Conservation (phyloP, 2,797 vertebrate species). For the Percopsis omiscomaycus region DNA sequence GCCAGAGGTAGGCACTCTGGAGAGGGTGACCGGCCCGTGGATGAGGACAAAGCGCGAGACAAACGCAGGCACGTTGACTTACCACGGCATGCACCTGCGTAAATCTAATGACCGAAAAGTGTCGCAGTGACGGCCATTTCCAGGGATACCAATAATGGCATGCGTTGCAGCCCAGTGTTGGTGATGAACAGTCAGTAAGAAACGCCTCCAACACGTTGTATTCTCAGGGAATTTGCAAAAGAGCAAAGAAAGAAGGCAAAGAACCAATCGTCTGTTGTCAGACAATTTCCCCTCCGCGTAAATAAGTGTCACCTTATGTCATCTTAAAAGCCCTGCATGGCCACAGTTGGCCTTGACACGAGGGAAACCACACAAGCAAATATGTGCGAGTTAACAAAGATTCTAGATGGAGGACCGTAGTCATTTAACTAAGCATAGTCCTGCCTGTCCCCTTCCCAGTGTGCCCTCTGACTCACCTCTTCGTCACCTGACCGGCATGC, state of each 20-base stretch:
- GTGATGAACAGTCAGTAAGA: too few species aligned
- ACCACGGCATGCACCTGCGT: slow-evolving; percentile 28
- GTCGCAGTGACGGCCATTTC: slow-evolving; percentile 17
- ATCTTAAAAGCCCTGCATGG: slow-evolving; percentile 22
- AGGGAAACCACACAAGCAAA: slow-evolving; percentile 11
- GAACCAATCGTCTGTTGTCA: too few species aligned
- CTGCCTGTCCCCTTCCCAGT: slow-evolving; percentile 32
- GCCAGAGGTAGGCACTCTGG: slow-evolving; percentile 72
- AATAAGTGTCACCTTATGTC: neutral
- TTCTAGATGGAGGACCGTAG: slow-evolving; percentile 23
- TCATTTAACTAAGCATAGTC: slow-evolving; percentile 36
- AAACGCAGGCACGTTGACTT: slow-evolving; percentile 49
- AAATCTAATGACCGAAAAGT: slow-evolving; percentile 42
- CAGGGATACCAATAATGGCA: slow-evolving; percentile 31
- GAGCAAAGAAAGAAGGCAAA: too few species aligned
- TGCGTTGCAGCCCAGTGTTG: neutral
- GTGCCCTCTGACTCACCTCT: slow-evolving; percentile 74
- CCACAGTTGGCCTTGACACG: slow-evolving; percentile 19
- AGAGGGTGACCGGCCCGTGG: slow-evolving; percentile 66
- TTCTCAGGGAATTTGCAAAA: too few species aligned
- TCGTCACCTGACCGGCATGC: slow-evolving; percentile 71
- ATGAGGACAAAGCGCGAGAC: slow-evolving; percentile 65
- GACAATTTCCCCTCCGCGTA: too few species aligned
- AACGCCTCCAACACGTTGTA: too few species aligned
- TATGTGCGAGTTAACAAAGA: neutral